Evolutionary conservation across 2,888 invertebrate genomes (phyloP).

Genomic region (Notodonta dromedarius): DNA sequence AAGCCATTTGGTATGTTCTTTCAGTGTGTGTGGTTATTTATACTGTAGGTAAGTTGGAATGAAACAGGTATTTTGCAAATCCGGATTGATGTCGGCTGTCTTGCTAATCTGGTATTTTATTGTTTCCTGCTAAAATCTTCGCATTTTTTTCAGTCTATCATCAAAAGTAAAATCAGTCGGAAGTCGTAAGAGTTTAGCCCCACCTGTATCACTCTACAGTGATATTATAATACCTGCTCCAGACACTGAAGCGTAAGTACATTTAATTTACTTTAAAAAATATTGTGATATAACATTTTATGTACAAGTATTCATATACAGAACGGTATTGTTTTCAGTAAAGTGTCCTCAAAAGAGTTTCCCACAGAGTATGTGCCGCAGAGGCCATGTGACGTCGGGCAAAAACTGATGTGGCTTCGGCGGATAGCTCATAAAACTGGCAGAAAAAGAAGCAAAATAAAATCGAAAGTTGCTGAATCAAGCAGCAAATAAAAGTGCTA

Average conservation of each 20-base stretch:
- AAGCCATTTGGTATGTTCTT: too few relatives aligned
- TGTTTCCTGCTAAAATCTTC: neutral
- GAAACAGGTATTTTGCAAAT: too few relatives aligned
- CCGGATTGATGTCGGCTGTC: too few relatives aligned
- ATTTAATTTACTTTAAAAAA: neutral
- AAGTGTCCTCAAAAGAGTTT: constrained; percentile 28
- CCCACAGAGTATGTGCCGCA: constrained; percentile 19
- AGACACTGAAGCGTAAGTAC: constrained; percentile 5
- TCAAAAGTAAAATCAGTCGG: neutral
- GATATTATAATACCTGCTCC: constrained; percentile 3
- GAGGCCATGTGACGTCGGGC: constrained; percentile 28
- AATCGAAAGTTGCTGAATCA: too few relatives aligned
- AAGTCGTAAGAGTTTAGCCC: neutral
- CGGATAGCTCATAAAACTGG: constrained; percentile 6
- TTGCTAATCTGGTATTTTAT: too few relatives aligned
- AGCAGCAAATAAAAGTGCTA: too few relatives aligned
- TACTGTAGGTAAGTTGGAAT: too few relatives aligned
- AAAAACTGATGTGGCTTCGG: constrained; percentile 44
- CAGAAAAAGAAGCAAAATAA: constrained; percentile 3
- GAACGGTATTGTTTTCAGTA: constrained; percentile 23
- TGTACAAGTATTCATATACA: too few relatives aligned
- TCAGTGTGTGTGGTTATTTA: too few relatives aligned
- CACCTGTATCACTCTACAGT: neutral
- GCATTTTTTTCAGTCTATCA: neutral
- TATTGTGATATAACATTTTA: too few relatives aligned